A percentile compares a stretch with the other conserved stretches of the same genome.
These are phyloP conservation scores for Cryptus armator DNA, from an alignment of 2,888 invertebrate genomes.

Conservation along the genomic window DNA sequence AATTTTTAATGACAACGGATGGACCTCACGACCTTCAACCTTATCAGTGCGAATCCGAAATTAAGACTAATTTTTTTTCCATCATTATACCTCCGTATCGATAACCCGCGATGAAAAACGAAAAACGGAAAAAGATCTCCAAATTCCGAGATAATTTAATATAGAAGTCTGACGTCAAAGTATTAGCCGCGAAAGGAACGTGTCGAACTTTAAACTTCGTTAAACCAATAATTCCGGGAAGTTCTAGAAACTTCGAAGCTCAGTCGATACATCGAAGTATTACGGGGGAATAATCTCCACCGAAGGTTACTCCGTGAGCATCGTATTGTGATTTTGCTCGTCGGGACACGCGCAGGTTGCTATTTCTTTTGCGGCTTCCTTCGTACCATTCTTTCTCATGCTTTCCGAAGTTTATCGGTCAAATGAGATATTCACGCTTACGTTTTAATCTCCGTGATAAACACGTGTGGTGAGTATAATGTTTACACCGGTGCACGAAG, in stretches of 20 bases:
- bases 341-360: slow-evolving; percentile 11
- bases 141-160: no score
- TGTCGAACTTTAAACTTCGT: no score
- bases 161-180: no score
- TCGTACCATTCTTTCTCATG: background rate
- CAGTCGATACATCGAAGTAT: background rate
- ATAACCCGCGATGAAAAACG: background rate
- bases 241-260: background rate
- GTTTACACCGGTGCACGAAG: slow-evolving; percentile 15
- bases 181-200: no score
- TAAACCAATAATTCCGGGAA: background rate
- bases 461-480: background rate
- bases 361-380: background rate
- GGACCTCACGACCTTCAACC: background rate
- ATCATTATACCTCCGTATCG: background rate
- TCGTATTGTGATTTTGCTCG: background rate
- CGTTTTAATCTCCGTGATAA: background rate
- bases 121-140: background rate
- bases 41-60: background rate
- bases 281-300: slow-evolving; percentile 5
- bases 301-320: slow-evolving; percentile 21
- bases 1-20: background rate
- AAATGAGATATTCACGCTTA: background rate
- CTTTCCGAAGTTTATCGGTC: slow-evolving; percentile 3
- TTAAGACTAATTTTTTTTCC: background rate